Conservation (phyloP, 2,797 vertebrate genomes). For the Argyrosomus regius region DNA sequence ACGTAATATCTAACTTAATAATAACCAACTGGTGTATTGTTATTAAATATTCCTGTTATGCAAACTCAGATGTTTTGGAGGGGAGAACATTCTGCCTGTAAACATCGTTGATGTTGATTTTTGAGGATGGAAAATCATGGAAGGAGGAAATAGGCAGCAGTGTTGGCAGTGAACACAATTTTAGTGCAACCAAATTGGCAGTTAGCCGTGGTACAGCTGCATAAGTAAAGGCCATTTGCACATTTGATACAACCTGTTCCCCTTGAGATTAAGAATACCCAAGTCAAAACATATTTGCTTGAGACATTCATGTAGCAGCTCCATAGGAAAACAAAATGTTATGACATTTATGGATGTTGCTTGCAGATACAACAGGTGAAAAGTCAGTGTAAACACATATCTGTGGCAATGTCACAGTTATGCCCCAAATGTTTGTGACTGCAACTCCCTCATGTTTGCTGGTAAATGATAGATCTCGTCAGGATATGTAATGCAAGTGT, state of each 20-base stretch:
- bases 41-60: neutral
- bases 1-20: neutral
- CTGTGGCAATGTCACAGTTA: neutral
- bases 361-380: neutral
- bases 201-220: conserved; percentile 33
- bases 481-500: conserved; percentile 5
- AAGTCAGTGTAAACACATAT: neutral
- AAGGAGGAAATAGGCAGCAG: conserved; percentile 17
- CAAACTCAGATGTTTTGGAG: too few relatives aligned
- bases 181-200: conserved; percentile 38
- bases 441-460: neutral
- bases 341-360: neutral
- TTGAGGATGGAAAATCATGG: neutral
- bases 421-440: neutral
- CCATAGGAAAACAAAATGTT: neutral
- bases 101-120: too few relatives aligned
- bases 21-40: neutral
- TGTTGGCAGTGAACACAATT: conserved; percentile 21
- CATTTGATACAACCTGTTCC: conserved; percentile 3
- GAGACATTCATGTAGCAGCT: neutral
- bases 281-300: conserved; percentile 7
- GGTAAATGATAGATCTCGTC: conserved; percentile 10
- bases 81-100: too few relatives aligned
- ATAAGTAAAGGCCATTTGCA: neutral
- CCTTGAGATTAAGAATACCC: conserved; percentile 4